These are phyloP conservation scores for Muscina levida DNA, from an alignment of 2,888 invertebrate species.

Conservation along the genomic window DNA sequence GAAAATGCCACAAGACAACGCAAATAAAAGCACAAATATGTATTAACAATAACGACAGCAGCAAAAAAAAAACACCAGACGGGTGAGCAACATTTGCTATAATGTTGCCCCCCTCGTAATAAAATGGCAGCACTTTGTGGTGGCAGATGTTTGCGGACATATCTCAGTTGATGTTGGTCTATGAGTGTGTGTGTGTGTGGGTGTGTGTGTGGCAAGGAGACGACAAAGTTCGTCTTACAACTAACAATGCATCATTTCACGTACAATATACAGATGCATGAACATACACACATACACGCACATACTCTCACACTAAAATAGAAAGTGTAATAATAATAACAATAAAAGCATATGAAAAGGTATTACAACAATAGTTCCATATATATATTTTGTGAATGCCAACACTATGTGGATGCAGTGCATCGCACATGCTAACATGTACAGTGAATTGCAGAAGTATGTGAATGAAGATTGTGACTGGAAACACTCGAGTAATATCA, in stretches of 20 bases:
- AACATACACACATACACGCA: slow-evolving; percentile 8
- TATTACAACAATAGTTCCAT: not conserved
- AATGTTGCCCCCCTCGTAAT: slow-evolving; percentile 55
- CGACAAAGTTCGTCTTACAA: slow-evolving; percentile 58
- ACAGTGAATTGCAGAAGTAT: slow-evolving; percentile 2
- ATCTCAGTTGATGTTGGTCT: slow-evolving; percentile 52
- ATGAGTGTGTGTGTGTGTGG: not conserved
- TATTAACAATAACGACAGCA: not conserved
- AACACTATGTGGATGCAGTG: too few relatives aligned
- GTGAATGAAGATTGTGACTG: not conserved
- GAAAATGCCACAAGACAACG: not conserved
- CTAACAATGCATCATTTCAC: slow-evolving; percentile 62
- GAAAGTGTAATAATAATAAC: slow-evolving; percentile 30
- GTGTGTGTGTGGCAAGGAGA: not conserved
- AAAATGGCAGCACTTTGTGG: slow-evolving; percentile 59
- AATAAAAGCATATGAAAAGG: slow-evolving; percentile 38
- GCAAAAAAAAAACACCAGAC: slow-evolving; percentile 6
- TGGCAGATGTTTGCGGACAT: slow-evolving; percentile 62
- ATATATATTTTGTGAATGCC: too few relatives aligned
- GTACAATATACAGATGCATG: not conserved
- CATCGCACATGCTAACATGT: slow-evolving; percentile 3
- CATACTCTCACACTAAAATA: not conserved
- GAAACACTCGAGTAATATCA: too few relatives aligned
- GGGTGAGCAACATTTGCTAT: slow-evolving; percentile 57
- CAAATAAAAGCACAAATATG: slow-evolving; percentile 29